Conservation (phyloP, 1,140 invertebrate genomes). For the Trichonephila clavata region DNA sequence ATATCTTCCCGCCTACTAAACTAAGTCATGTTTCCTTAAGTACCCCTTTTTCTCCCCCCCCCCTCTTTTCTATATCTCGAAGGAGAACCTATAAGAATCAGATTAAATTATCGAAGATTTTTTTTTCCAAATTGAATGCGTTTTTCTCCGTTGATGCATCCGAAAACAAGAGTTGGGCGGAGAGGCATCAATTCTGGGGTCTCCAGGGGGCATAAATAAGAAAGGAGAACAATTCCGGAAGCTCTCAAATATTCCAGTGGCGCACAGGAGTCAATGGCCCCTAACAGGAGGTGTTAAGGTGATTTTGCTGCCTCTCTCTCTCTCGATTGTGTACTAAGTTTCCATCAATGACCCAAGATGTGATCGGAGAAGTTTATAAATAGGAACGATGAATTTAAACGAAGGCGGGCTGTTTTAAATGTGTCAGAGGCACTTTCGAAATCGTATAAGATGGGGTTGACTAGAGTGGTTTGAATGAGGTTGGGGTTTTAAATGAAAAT, state of each 20-base stretch:
- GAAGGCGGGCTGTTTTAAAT: neutral
- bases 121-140: no score
- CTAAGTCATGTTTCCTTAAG: no score
- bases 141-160: no score
- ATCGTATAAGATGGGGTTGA: neutral
- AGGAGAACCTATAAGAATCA: no score
- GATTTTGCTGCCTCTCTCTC: neutral
- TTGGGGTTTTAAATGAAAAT: neutral
- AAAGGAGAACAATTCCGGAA: neutral
- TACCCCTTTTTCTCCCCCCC: no score
- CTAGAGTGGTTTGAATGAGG: neutral
- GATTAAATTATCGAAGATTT: no score
- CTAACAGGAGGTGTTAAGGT: neutral
- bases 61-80: no score
- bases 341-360: conserved; percentile 12
- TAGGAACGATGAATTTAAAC: neutral
- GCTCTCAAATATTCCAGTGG: conserved; percentile 32
- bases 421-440: neutral
- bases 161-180: neutral
- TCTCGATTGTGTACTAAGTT: conserved; percentile 19
- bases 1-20: no score
- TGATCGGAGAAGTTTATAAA: neutral
- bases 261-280: conserved; percentile 47
- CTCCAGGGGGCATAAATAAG: neutral
- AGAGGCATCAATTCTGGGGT: neutral